Conservation (phyloP, 2,888 invertebrate species). For the Morinoia aosen region DNA sequence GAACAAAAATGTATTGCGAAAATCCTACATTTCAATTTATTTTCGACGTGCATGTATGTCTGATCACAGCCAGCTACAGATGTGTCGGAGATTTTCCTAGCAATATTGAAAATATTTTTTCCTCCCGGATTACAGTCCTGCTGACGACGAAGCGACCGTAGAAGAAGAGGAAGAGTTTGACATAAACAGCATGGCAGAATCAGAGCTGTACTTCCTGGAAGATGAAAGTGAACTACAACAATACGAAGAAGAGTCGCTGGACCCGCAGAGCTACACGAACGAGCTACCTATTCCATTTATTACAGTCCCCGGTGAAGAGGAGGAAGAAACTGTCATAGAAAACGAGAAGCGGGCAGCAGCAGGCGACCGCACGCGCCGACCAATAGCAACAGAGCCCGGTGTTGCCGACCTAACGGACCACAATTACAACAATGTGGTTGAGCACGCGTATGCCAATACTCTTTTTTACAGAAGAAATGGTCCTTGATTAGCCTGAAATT, state of each 20-base stretch:
- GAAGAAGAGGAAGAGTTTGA: neutral
- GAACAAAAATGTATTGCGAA: no score
- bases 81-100: no score
- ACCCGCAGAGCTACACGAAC: neutral
- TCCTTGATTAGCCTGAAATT: neutral
- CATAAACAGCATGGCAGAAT: constrained; percentile 7
- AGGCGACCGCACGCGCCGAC: constrained; percentile 56
- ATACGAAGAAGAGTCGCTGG: neutral
- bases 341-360: neutral
- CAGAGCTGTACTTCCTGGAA: constrained; percentile 37
- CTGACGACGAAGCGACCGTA: neutral
- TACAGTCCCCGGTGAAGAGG: constrained; percentile 43
- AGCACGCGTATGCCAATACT: constrained; percentile 64
- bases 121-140: neutral
- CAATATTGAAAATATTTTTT: no score
- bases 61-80: no score
- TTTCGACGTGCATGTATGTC: no score
- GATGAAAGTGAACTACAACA: constrained; percentile 9
- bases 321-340: neutral
- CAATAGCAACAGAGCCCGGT: constrained; percentile 37
- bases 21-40: no score
- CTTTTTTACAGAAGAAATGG: constrained; percentile 61
- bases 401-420: constrained; percentile 57
- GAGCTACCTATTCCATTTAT: constrained; percentile 29
- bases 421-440: constrained; percentile 65